Percentiles rank a stretch among this genome's conserved stretches.
Evolutionary conservation across 1,140 invertebrate species (phyloP).

Genomic region (Triops longicaudatus): DNA sequence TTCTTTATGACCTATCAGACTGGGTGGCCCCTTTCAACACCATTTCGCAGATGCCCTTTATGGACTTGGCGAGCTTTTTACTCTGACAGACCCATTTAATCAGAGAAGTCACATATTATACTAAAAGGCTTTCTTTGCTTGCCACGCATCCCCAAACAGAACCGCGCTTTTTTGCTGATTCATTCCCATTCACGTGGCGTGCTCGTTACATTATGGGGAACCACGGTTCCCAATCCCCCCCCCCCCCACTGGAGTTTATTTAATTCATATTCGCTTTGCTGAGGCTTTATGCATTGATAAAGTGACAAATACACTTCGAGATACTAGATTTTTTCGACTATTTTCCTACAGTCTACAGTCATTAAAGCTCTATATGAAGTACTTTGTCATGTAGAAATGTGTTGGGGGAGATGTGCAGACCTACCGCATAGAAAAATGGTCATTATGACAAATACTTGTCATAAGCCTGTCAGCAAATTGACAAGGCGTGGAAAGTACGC

Average conservation of each 20-base stretch:
- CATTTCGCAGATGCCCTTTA: conserved; percentile 1
- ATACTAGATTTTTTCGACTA: background rate
- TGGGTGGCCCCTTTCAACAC: conserved; percentile 10
- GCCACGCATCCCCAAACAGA: background rate
- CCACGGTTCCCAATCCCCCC: background rate
- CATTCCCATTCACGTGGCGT: background rate
- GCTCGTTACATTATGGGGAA: background rate
- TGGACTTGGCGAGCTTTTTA: background rate
- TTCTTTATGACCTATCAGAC: background rate
- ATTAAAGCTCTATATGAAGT: background rate
- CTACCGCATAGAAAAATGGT: background rate
- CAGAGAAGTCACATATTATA: background rate
- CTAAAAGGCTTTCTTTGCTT: background rate
- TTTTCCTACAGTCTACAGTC: background rate
- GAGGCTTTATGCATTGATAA: background rate
- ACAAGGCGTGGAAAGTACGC: background rate
- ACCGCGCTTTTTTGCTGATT: background rate
- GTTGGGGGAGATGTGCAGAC: background rate
- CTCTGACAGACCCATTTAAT: background rate
- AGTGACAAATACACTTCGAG: background rate
- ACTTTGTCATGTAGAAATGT: background rate
- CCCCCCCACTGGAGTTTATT: background rate
- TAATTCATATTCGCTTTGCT: background rate
- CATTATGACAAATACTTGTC: conserved; percentile 4
- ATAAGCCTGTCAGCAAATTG: background rate